Evolutionary conservation across 2,888 invertebrate genomes (phyloP).

Genomic region (Pinctada fucata): DNA sequence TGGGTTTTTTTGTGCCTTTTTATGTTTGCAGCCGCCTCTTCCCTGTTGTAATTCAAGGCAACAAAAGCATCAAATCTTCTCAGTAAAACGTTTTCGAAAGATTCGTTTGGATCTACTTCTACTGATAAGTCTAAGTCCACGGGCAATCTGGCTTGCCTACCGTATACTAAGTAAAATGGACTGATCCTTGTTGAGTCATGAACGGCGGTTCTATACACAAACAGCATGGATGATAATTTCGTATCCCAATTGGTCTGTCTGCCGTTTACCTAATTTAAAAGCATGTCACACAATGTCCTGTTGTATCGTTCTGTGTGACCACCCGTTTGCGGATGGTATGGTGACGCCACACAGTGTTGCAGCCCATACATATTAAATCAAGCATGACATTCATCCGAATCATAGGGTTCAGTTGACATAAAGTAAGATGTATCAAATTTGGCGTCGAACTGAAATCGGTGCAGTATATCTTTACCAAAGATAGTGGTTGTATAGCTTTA

Average conservation of each 20-base stretch:
- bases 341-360: too few relatives aligned
- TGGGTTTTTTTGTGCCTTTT: conserved; percentile 31
- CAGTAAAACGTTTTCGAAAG: conserved; percentile 26
- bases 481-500: too few relatives aligned
- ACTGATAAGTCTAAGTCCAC: conserved; percentile 28
- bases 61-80: conserved; percentile 31
- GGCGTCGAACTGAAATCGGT: too few relatives aligned
- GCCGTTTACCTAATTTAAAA: conserved; percentile 30
- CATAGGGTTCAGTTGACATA: too few relatives aligned
- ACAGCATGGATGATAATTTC: conserved; percentile 34
- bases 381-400: too few relatives aligned
- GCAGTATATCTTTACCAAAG: too few relatives aligned
- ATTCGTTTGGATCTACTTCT: conserved; percentile 16
- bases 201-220: conserved; percentile 39
- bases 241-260: conserved; percentile 31
- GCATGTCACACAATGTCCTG: conserved; percentile 35
- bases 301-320: conserved; percentile 39
- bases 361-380: too few relatives aligned
- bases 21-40: conserved; percentile 34
- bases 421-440: too few relatives aligned
- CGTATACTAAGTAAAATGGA: conserved; percentile 40
- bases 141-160: conserved; percentile 33
- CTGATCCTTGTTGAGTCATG: conserved; percentile 39
- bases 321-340: conserved; percentile 17
- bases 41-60: conserved; percentile 24